Percentiles rank a stretch among this genome's conserved stretches.
phyloP scores from a whole-genome alignment of 2,888 invertebrate species.

The Melieria picta region DNA sequence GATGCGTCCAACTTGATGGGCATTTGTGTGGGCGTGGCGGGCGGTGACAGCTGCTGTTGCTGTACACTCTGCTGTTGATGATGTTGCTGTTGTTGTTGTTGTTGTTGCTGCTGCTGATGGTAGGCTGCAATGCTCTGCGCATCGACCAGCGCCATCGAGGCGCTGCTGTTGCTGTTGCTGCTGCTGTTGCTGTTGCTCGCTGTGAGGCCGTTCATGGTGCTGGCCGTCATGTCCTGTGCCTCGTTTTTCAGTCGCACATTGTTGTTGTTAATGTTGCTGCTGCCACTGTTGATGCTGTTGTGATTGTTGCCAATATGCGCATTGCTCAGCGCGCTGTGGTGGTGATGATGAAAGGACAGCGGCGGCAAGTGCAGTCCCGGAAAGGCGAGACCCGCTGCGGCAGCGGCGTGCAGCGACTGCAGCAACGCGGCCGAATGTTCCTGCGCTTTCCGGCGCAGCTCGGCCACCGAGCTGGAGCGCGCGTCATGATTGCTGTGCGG shows the following conservation, averaged over 20 bases:
- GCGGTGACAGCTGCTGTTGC: slow-evolving; percentile 53
- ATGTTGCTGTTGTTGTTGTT: slow-evolving; percentile 44
- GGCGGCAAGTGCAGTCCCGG: slow-evolving; percentile 68
- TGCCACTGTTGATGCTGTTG: slow-evolving; percentile 55
- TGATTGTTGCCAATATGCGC: slow-evolving; percentile 42
- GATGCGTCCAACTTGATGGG: slow-evolving; percentile 25
- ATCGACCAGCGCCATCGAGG: slow-evolving; percentile 29
- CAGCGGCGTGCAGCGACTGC: slow-evolving; percentile 74
- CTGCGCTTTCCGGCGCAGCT: slow-evolving; percentile 90
- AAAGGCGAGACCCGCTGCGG: slow-evolving; percentile 67
- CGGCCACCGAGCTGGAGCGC: slow-evolving; percentile 88
- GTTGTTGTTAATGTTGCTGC: slow-evolving; percentile 37
- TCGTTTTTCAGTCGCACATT: slow-evolving; percentile 57
- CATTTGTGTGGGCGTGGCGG: slow-evolving; percentile 57
- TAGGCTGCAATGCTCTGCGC: slow-evolving; percentile 34
- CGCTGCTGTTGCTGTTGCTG: slow-evolving; percentile 21
- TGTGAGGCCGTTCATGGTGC: slow-evolving; percentile 62
- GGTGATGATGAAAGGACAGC: slow-evolving; percentile 64
- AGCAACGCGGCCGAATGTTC: slow-evolving; percentile 92
- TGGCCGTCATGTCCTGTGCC: slow-evolving; percentile 65
- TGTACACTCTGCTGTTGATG: slow-evolving; percentile 29
- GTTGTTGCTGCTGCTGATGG: slow-evolving; percentile 47
- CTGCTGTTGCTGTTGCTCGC: slow-evolving; percentile 43
- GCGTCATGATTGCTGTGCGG: slow-evolving; percentile 69
- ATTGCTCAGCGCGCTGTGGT: slow-evolving; percentile 53